Percentiles rank a stretch among this genome's conserved stretches.
Conservation (phyloP, 1,140 invertebrate species). For the Caerostris extrusa region DNA sequence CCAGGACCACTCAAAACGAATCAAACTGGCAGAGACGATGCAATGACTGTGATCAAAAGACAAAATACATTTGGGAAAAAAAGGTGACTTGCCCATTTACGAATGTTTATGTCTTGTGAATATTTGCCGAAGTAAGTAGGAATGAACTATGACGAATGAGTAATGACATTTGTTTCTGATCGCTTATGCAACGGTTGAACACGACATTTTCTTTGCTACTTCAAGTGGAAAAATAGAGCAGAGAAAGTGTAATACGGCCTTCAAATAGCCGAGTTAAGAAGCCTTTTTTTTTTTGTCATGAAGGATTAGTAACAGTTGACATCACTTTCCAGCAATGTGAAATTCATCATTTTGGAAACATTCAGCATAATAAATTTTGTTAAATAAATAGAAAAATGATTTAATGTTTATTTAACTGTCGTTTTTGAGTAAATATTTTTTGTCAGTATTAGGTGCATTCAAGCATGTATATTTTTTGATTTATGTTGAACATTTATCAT, state of each 20-base stretch:
- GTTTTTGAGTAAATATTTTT: too few species aligned
- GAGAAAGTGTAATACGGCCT: neutral
- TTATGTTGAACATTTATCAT: too few species aligned
- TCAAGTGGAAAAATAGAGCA: constrained; percentile 1
- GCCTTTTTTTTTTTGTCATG: neutral
- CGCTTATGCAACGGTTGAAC: neutral
- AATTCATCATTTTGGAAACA: neutral
- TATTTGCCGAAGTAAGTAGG: neutral
- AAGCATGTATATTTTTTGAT: too few species aligned
- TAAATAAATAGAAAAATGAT: too few species aligned
- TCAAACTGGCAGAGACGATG: neutral
- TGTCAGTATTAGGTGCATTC: too few species aligned
- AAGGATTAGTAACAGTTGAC: constrained; percentile 4
- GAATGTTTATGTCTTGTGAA: neutral
- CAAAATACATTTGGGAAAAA: neutral
- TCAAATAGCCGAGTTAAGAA: neutral
- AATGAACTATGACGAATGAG: neutral
- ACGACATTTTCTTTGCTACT: neutral
- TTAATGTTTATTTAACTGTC: too few species aligned
- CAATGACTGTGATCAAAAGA: neutral
- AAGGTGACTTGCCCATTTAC: neutral
- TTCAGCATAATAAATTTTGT: neutral
- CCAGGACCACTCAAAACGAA: too few species aligned
- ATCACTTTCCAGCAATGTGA: neutral
- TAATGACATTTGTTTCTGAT: neutral